Conservation (phyloP, 2,113 vertebrate species). For the Heterocephalus glaber region DNA sequence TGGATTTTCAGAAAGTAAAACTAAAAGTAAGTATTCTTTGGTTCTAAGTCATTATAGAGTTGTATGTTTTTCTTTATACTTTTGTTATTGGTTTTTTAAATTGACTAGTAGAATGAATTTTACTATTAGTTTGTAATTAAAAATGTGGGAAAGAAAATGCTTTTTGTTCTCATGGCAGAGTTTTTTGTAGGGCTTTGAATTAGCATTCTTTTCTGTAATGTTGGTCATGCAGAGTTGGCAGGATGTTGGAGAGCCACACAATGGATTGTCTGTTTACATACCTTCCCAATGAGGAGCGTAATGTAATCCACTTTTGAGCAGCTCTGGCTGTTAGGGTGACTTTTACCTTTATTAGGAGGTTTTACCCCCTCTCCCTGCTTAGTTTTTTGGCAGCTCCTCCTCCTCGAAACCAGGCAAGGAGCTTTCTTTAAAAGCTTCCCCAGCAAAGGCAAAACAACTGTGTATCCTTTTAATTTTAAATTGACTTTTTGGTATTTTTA, state of each 20-base stretch:
- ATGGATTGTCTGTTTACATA: neutral
- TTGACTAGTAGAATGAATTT: neutral
- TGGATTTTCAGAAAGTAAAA: slow-evolving; percentile 99
- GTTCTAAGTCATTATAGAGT: neutral
- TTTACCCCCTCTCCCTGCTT: neutral
- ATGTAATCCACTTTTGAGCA: neutral
- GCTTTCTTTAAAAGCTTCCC: neutral
- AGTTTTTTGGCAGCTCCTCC: neutral
- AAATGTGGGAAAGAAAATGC: neutral
- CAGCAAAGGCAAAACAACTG: neutral
- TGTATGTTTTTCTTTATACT: neutral
- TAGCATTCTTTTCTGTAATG: neutral
- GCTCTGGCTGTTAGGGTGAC: neutral
- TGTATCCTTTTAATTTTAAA: slow-evolving; percentile 35
- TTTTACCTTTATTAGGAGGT: neutral
- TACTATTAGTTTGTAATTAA: neutral
- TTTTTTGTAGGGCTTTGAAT: neutral
- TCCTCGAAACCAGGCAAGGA: neutral
- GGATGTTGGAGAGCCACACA: neutral
- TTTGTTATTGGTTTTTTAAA: neutral
- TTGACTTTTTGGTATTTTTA: slow-evolving; percentile 50
- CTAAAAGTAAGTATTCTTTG: slow-evolving; percentile 90
- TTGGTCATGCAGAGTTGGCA: neutral
- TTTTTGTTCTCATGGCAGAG: neutral
- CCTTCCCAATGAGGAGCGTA: neutral